Evolutionary conservation across 2,797 vertebrate species (phyloP), one percentile per base, ranked within the genome.

Genomic region (Mormyrus hasselquistii): DNA sequence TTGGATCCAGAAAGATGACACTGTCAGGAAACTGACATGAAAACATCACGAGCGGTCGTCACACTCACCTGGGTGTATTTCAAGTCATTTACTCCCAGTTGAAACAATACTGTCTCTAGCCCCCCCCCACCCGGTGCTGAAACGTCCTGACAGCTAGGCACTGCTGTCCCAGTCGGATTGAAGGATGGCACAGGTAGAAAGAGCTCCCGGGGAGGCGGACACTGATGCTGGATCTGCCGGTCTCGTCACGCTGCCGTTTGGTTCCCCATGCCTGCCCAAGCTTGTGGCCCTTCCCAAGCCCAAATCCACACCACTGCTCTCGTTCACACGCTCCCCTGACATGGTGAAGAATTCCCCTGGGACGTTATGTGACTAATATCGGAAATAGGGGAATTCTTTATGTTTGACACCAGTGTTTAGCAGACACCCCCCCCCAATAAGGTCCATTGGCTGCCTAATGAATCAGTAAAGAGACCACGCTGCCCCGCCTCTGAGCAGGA

Each of bases 1-100:
- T 94, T 94, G 92, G 94, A 87, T 93, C 84, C 90, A 62, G 88
- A 88, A 92, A 94, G 93, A 94, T 93, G 93, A 94, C 93, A 92
- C 94, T 94, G 94, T 95, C 94, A 95, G 93, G 92, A 83, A 90
- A 89, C 91, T 94, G 94, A 94, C 94, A 95, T 88, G 91, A 90
- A 93, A 94, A 94, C 92, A 82, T 91, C 93, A 92, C 91, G 53
- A 91, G 91, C 93, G 92, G 92, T 93, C 94, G 93, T 93, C 92
- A 91, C 90, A 92, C 92, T 92, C 93, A 92, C 94, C 95, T 91
- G 91, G 93, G 92, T 94, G 93, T 92, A 92, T 95, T 95, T 52
- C 92, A 91, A 92, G 91, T 92, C 94, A 86, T 94, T 94, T 94
- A 94, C 93, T 94, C 92, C 59, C 91, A 94, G 95, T 95, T 95